Base-by-base conservation (phyloP, 2,113 vertebrate species). In the Neotragus moschatus region DNA sequence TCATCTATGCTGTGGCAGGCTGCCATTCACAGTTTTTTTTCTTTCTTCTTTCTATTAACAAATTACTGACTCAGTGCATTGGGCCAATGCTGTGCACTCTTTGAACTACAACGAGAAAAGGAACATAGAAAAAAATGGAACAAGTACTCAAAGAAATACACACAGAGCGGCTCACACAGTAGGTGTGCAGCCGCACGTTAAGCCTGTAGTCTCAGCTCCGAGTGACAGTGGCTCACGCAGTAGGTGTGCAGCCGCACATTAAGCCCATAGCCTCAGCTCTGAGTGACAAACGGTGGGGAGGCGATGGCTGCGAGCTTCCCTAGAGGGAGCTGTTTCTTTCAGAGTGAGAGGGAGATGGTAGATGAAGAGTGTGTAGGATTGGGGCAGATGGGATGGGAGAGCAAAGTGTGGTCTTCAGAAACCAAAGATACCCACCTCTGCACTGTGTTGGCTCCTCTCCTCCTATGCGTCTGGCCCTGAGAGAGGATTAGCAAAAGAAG, bases 31-130 rank as follows among this genome's bases (percentile, higher is more conserved):
- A n/a, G n/a, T n/a, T 23, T 81, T 84, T 51, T 43, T n/a, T 43
- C 53, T 86, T 56, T 15, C 10, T 55, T 66, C 66, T 30, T 79
- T 55, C 81, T 91, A 55, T 86, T 86, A 79, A 51, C 84, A 70
- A 17, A 30, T 84, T 45, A 75, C 11, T 75, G 66, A 61, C 7
- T 85, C 58, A 58, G 16, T n/a, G n/a, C 28, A 25, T 7, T 43
- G 2, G 15, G 53, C 6, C 61, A 17, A 10, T 10, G 5, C 36
- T 30, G 2, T 26, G 45, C 9, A 36, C 47, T 75, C 58, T 58
- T 10, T 55, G 26, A 56, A 13, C 61, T 63, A 43, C 26, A 19
- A 21, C 1, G 75, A 92, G 77, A 84, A 84, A 51, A 36, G n/a
- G 51, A 47, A 66, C 23, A 49, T 26, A 2, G 25, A n/a, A 58